These are phyloP conservation scores for Varanus komodoensis DNA, from an alignment of 2,113 vertebrate species.

Conservation along the genomic window DNA sequence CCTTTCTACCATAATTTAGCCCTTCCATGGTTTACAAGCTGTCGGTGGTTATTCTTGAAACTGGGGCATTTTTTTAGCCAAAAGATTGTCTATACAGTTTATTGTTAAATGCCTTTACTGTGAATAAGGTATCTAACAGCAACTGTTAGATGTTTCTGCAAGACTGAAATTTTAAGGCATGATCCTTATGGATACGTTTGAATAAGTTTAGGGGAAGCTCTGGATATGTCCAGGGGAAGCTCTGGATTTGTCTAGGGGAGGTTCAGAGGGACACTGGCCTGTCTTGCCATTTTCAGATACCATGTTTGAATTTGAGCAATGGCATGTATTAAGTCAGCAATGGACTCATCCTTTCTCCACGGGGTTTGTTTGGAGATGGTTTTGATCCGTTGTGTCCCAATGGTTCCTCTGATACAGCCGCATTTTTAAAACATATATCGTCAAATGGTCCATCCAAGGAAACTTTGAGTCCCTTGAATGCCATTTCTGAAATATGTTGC, in stretches of 20 bases:
- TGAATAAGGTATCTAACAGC: too few species aligned
- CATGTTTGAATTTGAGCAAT: not conserved
- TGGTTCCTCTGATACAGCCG: not conserved
- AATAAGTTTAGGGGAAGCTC: too few species aligned
- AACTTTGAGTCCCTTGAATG: not conserved
- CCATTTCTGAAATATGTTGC: not conserved
- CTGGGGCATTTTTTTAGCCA: not conserved
- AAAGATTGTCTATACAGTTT: not conserved
- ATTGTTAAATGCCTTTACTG: not conserved
- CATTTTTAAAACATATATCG: not conserved
- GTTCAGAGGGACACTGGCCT: not conserved
- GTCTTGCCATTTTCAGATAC: not conserved
- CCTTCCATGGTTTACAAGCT: too few species aligned
- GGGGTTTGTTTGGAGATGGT: not conserved
- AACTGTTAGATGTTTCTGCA: not conserved
- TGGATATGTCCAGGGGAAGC: not conserved
- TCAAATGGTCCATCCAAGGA: not conserved
- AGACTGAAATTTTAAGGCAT: too few species aligned
- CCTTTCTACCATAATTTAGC: too few species aligned
- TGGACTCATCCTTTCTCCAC: too few species aligned
- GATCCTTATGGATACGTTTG: too few species aligned
- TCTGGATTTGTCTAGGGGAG: not conserved
- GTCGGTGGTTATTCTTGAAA: not conserved
- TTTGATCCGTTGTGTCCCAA: too few species aligned
- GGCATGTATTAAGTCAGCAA: not conserved